Evolutionary conservation across 2,113 vertebrate genomes (phyloP), one percentile per base, ranked within the genome.

Genomic region (Halcyon malimbica): DNA sequence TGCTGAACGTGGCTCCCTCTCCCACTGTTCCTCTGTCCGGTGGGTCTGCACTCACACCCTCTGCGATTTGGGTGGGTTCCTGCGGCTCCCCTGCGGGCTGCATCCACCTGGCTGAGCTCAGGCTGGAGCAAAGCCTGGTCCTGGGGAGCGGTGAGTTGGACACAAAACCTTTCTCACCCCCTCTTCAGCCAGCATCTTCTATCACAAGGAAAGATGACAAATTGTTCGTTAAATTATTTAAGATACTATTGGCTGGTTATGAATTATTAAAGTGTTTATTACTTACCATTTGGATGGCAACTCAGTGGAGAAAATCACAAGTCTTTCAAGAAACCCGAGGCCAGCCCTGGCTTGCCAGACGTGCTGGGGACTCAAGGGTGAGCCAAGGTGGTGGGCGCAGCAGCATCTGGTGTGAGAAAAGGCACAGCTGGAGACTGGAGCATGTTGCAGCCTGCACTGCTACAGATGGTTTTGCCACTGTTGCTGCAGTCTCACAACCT

Each of bases 191-290:
- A 78, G 76, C 71, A 17, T n/a, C 83, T 93, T 70, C 89, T 68
- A 81, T 16, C 35, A 15, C 53, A 31, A 84, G 62, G 90, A 81
- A 96, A 96, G 68, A 94, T 24, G 92, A 93, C 95, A 95, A 96
- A 92, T 79, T 69, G 81, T 96, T 95, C 46, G 86, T 79, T 97
- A 73, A 96, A 96, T 97, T 92, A 94, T 96, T 96, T 94, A 97
- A 95, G 90, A 26, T 93, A 85, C 44, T 88, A 86, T 92, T 6
- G 85, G 84, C 94, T 93, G 56, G 75, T 70, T 90, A 91, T 97
- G 87, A 97, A 95, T 96, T 96, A 96, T 96, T 96, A 35, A 94
- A 90, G 70, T 60, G 64, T 92, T 97, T 96, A 89, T 96, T 96
- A 96, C 86, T 96, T 96, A 97, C 94, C 76, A 90, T 81, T 92